Evolutionary conservation across 2,888 invertebrate genomes (phyloP).

Genomic region (Hoplodrina blanda): DNA sequence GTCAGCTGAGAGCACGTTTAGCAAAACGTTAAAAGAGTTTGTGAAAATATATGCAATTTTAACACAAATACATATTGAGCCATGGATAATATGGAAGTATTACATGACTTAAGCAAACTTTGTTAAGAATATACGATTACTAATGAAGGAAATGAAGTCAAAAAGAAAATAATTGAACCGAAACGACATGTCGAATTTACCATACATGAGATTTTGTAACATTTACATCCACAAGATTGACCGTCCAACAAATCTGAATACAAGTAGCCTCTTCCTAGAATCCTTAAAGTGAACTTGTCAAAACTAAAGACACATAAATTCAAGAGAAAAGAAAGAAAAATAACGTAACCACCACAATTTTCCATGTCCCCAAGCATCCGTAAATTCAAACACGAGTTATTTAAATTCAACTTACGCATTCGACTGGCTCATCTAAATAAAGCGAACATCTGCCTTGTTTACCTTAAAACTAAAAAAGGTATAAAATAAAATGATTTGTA

Average conservation of each 20-base stretch:
- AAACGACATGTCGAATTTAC: background rate
- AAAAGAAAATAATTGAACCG: background rate
- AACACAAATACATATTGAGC: background rate
- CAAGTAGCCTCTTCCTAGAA: conserved; percentile 55
- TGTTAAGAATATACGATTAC: background rate
- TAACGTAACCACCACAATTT: conserved; percentile 55
- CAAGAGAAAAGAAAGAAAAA: conserved; percentile 51
- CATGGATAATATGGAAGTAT: background rate
- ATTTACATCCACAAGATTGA: conserved; percentile 21
- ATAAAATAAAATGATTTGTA: conserved; percentile 86
- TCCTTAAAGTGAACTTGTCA: conserved; percentile 60
- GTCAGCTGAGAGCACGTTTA: conserved; percentile 16
- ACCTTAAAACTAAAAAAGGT: conserved; percentile 79
- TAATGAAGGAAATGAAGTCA: background rate
- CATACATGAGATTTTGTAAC: conserved; percentile 7
- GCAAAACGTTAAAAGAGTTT: conserved; percentile 9
- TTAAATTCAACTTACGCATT: conserved; percentile 81
- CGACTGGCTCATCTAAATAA: conserved; percentile 86
- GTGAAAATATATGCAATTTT: background rate
- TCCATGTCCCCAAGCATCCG: conserved; percentile 63
- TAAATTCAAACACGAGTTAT: conserved; percentile 79
- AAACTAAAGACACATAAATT: conserved; percentile 62
- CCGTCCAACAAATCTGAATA: conserved; percentile 38
- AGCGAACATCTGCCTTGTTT: conserved; percentile 85
- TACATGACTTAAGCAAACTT: background rate